A percentile compares a stretch with the other conserved stretches of the same genome.
These are phyloP conservation scores for Sarcophaga caerulescens DNA, from an alignment of 2,888 invertebrate species.

Conservation along the genomic window DNA sequence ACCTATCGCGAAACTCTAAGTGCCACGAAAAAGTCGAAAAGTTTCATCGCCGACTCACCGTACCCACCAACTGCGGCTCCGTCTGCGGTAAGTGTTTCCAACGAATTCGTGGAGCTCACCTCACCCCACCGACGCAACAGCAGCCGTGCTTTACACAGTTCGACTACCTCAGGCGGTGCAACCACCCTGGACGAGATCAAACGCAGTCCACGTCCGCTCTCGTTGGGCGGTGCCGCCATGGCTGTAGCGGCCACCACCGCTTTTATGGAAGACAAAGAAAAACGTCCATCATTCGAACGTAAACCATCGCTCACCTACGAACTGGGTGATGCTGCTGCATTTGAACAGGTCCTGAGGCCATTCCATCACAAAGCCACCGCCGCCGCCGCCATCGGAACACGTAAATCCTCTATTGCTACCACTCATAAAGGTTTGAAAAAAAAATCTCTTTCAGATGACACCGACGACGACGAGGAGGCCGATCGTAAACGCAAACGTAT, in stretches of 20 bases:
- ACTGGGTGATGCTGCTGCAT: slow-evolving; percentile 79
- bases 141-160: slow-evolving; percentile 79
- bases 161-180: slow-evolving; percentile 72
- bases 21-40: slow-evolving; percentile 81
- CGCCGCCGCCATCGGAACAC: slow-evolving; percentile 70
- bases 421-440: slow-evolving; percentile 78
- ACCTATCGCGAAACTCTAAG: slow-evolving; percentile 80
- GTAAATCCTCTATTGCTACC: slow-evolving; percentile 77
- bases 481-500: slow-evolving; percentile 87
- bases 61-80: slow-evolving; percentile 71
- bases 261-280: slow-evolving; percentile 80
- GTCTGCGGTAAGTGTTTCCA: slow-evolving; percentile 66
- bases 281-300: slow-evolving; percentile 80
- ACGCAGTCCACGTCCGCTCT: slow-evolving; percentile 79
- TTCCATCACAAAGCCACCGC: slow-evolving; percentile 79
- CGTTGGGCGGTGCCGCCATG: slow-evolving; percentile 71
- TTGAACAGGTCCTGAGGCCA: slow-evolving; percentile 80
- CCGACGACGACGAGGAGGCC: slow-evolving; percentile 83
- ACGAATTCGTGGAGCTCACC: slow-evolving; percentile 80
- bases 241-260: slow-evolving; percentile 76
- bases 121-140: slow-evolving; percentile 81
- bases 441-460: slow-evolving; percentile 81
- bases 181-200: slow-evolving; percentile 79
- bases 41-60: slow-evolving; percentile 79
- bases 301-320: slow-evolving; percentile 79